Conservation (phyloP, 2,113 vertebrate genomes). For the Serilophus lunatus region DNA sequence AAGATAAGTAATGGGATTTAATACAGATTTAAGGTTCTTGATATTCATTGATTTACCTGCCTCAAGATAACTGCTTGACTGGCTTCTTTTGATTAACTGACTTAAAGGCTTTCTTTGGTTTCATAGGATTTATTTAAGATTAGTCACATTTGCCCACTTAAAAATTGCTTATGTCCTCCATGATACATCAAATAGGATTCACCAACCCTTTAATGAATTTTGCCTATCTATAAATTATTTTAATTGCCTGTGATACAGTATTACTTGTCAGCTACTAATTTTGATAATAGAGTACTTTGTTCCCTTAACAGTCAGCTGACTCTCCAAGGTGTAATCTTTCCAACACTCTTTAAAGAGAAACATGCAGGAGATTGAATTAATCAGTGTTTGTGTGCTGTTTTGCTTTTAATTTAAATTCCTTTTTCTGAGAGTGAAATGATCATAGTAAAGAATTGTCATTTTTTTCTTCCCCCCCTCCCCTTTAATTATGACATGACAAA, state of each 20-base stretch:
- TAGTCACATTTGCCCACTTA: slow-evolving; percentile 3
- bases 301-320: background rate
- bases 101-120: slow-evolving; percentile 43
- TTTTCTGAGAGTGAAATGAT: background rate
- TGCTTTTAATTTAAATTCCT: background rate
- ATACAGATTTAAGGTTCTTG: slow-evolving; percentile 32
- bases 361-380: background rate
- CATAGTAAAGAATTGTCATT: background rate
- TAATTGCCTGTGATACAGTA: slow-evolving; percentile 1
- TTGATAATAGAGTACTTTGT: background rate
- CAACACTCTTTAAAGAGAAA: background rate
- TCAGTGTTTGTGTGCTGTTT: background rate
- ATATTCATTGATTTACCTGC: slow-evolving; percentile 41
- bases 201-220: background rate
- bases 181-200: background rate
- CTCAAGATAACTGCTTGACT: background rate
- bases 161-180: background rate
- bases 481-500: background rate
- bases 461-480: background rate
- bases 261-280: background rate
- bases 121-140: slow-evolving; percentile 39
- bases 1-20: slow-evolving; percentile 47
- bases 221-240: background rate
- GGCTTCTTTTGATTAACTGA: slow-evolving; percentile 50
- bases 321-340: background rate